Evolutionary conservation across 2,113 vertebrate genomes (phyloP), one percentile per base, ranked within the genome.

Genomic region (Melospiza melodia): DNA sequence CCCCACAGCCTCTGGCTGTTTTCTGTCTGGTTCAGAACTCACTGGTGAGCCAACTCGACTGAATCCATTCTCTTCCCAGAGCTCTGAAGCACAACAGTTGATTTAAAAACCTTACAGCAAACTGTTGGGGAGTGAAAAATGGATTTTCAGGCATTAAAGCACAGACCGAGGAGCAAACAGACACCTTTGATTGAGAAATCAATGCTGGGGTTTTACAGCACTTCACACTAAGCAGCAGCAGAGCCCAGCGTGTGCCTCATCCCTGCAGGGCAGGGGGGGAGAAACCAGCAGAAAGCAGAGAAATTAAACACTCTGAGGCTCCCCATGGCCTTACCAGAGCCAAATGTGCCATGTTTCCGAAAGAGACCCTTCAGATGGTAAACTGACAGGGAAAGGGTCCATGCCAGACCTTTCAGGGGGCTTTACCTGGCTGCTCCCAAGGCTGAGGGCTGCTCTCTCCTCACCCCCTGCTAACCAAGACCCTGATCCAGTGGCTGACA

Each of bases 181-280:
- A 73, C 67, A 79, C 75, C 85, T 94, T 77, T 77, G 89, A 94
- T 48, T 72, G 84, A 89, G 87, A 93, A 95, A 96, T 95, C 95
- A 83, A 66, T 80, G 81, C 81, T 8, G 39, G 59, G 55, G 72
- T 66, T 94, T 94, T 87, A 93, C 80, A 92, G 54, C 87, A 43
- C 85, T 91, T 87, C 91, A 49, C 91, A 79, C 41, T 15, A 79
- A 82, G 69, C 59, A 90, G 87, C 54, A 43, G 90, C 77, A 85
- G 66, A 80, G 82, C 61, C 65, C 72, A 52, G 82, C 2, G 0
- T 19, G 73, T 1, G 12, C 31, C 58, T 79, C 39, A 13, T 21
- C 52, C 72, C 84, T 49, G 49, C 84, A 58, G 71, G 77, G 75
- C 43, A 77, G 19, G 4, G 41, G 27, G 35, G 15, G 14, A 58